Evolutionary conservation across 2,113 vertebrate genomes (phyloP).

Genomic region (Albula goreensis): DNA sequence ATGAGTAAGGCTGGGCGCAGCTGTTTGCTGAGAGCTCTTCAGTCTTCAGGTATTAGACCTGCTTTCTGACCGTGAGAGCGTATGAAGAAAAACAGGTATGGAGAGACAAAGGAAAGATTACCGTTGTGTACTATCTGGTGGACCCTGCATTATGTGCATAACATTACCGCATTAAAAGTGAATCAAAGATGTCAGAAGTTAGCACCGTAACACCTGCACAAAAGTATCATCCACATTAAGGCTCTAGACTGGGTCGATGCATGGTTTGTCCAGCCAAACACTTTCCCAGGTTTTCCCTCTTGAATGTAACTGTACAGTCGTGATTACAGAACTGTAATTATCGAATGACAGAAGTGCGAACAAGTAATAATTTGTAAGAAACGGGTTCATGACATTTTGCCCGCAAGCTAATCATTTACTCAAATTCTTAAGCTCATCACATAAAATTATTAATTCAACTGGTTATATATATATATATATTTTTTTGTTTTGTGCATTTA

Average conservation of each 20-base stretch:
- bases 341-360: no score
- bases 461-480: no score
- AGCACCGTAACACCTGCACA: background rate
- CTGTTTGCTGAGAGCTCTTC: background rate
- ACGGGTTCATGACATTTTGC: background rate
- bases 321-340: background rate
- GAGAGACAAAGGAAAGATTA: background rate
- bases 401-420: background rate
- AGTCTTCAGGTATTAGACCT: background rate
- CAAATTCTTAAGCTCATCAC: background rate
- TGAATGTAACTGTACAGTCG: no score
- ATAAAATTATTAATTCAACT: background rate
- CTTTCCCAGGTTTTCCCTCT: background rate
- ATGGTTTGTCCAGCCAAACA: background rate
- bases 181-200: background rate
- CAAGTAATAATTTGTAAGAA: no score
- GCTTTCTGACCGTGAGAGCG: background rate
- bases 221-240: background rate
- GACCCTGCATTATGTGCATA: background rate
- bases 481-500: background rate
- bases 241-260: background rate
- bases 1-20: background rate
- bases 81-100: conserved; percentile 2
- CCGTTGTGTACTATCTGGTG: background rate
- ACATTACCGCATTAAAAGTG: background rate